Base-by-base conservation (phyloP, 2,888 invertebrate species). In the Drosophila fungiperda region DNA sequence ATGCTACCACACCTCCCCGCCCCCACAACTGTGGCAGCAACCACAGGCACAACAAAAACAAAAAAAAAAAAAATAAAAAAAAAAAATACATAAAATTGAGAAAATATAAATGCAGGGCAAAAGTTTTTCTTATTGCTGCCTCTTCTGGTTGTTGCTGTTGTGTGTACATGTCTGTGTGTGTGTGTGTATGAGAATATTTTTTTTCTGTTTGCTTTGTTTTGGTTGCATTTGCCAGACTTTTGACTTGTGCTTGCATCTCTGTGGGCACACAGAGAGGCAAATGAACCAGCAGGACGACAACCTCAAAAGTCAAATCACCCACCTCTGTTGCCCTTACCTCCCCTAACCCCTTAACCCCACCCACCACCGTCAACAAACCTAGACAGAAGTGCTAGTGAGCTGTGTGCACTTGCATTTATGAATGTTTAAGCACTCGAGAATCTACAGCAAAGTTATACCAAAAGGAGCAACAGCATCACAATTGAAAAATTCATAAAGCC, bases 401-500 rank as follows among this genome's bases (percentile, higher is more conserved):
- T 79, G 75, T 85, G 70, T 75, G 85, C 87, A 73, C 79, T 85
- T 85, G 85, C 86, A 85, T 87, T 86, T 88, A 86, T 86, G 83
- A 86, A 88, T 86, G 84, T 83, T 87, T 86, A 83, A 86, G 82
- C 76, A 83, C 80, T 87, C 68, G 66, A 77, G 73, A 70, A 57
- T 57, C 55, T 78, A 57, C 78, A 52, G 59, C 71, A 76, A 76
- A 76, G 53, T 76, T 76, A 49, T 48, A 57, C 61, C 53, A 71
- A 71, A 66, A 72, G 50, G 40, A 67, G 76, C 71, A 67, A 73
- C 71, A 63, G 64, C 65, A 73, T 65, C 79, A 82, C 86, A 86
- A 86, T 86, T 86, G 85, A 86, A 88, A 86, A 88, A 86, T 86
- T 78, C 83, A 86, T 86, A 80, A 83, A 76, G 77, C 83, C 68